phyloP scores from a whole-genome alignment of 2,888 invertebrate species.

The Coenonympha glycerion region DNA sequence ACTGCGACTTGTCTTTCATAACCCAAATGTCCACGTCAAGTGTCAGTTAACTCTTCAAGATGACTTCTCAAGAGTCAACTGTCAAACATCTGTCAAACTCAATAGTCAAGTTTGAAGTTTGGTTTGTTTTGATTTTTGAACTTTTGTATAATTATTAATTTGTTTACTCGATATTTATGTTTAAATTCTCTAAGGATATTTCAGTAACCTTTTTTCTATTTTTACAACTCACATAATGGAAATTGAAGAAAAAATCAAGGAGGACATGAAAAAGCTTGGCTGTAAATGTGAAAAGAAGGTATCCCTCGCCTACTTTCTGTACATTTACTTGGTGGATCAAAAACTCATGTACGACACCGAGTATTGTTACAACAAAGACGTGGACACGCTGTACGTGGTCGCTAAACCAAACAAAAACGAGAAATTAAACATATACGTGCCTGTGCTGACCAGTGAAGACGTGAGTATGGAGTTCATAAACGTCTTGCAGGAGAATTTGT shows the following conservation, averaged over 20 bases:
- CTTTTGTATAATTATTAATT: too few species aligned
- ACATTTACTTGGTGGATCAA: constrained; percentile 62
- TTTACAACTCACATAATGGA: constrained; percentile 47
- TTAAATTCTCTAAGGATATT: too few species aligned
- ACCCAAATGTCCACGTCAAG: too few species aligned
- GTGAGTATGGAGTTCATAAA: constrained; percentile 53
- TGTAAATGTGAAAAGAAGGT: constrained; percentile 59
- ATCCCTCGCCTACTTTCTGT: constrained; percentile 58
- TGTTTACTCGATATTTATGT: too few species aligned
- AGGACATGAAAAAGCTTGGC: constrained; percentile 64
- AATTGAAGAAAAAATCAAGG: constrained; percentile 60
- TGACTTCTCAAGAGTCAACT: too few species aligned
- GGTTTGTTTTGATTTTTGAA: too few species aligned
- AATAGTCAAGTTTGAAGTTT: too few species aligned
- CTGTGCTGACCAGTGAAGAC: constrained; percentile 49
- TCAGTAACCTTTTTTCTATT: too few species aligned
- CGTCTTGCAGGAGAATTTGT: constrained; percentile 61
- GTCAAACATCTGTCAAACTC: too few species aligned
- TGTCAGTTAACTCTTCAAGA: too few species aligned
- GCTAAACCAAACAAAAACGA: constrained; percentile 56
- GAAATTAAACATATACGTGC: constrained; percentile 65
- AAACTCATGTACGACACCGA: constrained; percentile 70
- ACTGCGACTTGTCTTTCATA: too few species aligned
- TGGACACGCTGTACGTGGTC: constrained; percentile 61
- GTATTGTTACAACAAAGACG: constrained; percentile 64